Evolutionary conservation across 1,140 invertebrate species (phyloP).

Genomic region (Oryzaephilus surinamensis): DNA sequence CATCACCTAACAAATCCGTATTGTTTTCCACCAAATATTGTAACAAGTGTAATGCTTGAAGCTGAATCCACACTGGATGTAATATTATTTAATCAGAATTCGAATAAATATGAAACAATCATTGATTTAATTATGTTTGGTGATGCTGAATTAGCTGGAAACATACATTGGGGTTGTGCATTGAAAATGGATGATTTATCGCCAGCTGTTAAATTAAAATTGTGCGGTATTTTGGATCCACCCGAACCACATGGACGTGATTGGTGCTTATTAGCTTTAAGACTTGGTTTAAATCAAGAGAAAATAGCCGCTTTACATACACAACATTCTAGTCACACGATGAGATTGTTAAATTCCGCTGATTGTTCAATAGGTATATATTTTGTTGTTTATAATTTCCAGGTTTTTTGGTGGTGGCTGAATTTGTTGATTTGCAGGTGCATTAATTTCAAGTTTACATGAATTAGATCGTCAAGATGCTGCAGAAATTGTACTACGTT

Average conservation of each 20-base stretch:
- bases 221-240: conserved; percentile 61
- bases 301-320: conserved; percentile 34
- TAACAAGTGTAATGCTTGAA: conserved; percentile 49
- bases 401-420: background rate
- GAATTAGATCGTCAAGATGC: conserved; percentile 31
- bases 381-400: conserved; percentile 1
- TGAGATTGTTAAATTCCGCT: conserved; percentile 30
- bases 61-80: conserved; percentile 38
- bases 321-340: conserved; percentile 33
- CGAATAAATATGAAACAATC: conserved; percentile 51
- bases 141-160: conserved; percentile 26
- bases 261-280: conserved; percentile 72
- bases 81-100: conserved; percentile 45
- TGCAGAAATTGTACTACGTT: conserved; percentile 27
- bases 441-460: conserved; percentile 30
- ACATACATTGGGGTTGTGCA: conserved; percentile 34
- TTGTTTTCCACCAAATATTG: conserved; percentile 48
- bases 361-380: conserved; percentile 34
- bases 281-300: conserved; percentile 48
- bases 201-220: conserved; percentile 40
- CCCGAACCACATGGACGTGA: conserved; percentile 68
- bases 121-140: conserved; percentile 52
- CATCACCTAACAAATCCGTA: conserved; percentile 42
- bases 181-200: conserved; percentile 35
- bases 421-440: conserved; percentile 24